These are phyloP conservation scores for Torymus auratus DNA, from an alignment of 2,888 invertebrate species.

Conservation along the genomic window DNA sequence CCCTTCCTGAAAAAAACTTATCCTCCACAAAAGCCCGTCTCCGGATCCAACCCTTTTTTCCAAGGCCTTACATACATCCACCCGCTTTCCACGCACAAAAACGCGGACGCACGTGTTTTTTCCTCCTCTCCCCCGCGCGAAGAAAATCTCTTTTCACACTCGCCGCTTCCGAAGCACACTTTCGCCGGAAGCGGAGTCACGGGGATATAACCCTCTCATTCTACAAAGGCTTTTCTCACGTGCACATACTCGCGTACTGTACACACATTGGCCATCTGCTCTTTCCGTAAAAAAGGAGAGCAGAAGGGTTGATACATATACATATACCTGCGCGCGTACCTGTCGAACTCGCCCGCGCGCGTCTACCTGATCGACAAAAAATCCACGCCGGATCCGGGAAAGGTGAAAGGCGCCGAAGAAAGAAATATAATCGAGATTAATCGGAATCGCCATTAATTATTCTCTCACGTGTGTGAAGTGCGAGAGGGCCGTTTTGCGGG, in stretches of 20 bases:
- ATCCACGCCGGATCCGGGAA: too few relatives aligned
- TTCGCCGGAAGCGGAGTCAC: conserved; percentile 44
- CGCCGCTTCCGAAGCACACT: not conserved
- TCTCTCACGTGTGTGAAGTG: not conserved
- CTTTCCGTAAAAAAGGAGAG: conserved; percentile 39
- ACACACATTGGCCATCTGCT: conserved; percentile 41
- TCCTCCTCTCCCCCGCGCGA: too few relatives aligned
- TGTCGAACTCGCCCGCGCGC: too few relatives aligned
- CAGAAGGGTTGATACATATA: too few relatives aligned
- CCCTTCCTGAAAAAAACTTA: too few relatives aligned
- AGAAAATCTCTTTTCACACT: conserved; percentile 9
- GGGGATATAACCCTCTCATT: conserved; percentile 13
- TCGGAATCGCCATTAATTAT: conserved; percentile 45
- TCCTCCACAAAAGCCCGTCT: too few relatives aligned
- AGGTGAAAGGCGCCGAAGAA: not conserved
- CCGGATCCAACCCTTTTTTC: too few relatives aligned
- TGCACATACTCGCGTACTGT: not conserved
- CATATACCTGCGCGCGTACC: too few relatives aligned
- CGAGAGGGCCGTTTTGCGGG: not conserved
- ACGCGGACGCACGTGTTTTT: too few relatives aligned
- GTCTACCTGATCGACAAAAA: too few relatives aligned
- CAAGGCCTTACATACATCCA: too few relatives aligned
- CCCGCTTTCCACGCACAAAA: too few relatives aligned
- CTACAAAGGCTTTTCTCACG: conserved; percentile 18
- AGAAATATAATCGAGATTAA: conserved; percentile 43